Base-by-base conservation (phyloP, 1,140 invertebrate genomes). In the Drosophila parabipectinata region DNA sequence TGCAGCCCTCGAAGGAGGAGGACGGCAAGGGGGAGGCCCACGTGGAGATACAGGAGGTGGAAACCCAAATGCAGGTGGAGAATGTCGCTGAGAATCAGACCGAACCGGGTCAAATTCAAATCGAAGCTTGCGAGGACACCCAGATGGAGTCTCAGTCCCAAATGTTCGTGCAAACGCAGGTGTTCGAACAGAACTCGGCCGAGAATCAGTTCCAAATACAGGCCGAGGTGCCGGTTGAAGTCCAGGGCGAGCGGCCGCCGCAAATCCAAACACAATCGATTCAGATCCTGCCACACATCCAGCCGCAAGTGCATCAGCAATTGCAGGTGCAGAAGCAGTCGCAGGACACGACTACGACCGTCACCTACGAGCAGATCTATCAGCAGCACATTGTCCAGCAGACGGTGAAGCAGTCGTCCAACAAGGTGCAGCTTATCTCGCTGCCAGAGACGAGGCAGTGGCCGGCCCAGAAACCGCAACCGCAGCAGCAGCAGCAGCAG, bases 341-440 rank as follows among this genome's bases (percentile, higher is more conserved):
- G 30, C 62, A 37, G 26, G 66, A 67, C 41, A 69, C 67, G 0
- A 71, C 67, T 9, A 71, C 67, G 1, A 71, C 67, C 0, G 67
- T 71, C 14, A 69, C 67, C 67, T 69, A 71, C 12, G 67, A 71
- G 7, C 67, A 71, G 14, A 69, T 71, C 32, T 71, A 71, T 14
- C 55, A 72, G 10, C 56, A 79, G 45, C 76, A 78, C 53, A 54
- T 69, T 18, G 66, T 69, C 2, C 67, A 71, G 52, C 64, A 71
- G 15, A 67, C 63, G 28, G 63, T 67, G 0, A 63, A 69, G 51
- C 62, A 69, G 10, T 57, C 67, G n/a, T 30, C 41, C 55, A 76
- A 58, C 45, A 76, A 76, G 37, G 24, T 69, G 39, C 72, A 75
- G 54, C 51, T 76, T 18, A 68, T 67, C 14, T 52, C 63, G 3